Evolutionary conservation across 1,140 invertebrate species (phyloP).

Genomic region (Zaprionus lachaisei): DNA sequence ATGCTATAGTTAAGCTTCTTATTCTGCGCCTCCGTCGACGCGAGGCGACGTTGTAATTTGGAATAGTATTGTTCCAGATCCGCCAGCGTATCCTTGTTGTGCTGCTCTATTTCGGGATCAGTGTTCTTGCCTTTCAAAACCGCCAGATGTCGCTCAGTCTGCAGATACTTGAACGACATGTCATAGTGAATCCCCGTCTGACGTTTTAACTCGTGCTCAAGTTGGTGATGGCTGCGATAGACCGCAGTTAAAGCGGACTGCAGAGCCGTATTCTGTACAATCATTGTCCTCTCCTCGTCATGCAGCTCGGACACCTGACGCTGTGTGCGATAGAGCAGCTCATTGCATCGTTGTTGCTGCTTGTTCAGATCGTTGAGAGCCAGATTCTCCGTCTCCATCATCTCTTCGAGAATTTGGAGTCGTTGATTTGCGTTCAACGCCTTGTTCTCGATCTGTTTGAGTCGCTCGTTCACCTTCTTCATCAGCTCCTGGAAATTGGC

Average conservation of each 20-base stretch:
- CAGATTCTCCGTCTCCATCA: constrained; percentile 66
- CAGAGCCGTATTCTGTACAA: constrained; percentile 59
- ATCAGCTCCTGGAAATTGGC: constrained; percentile 48
- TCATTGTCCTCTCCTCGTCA: constrained; percentile 61
- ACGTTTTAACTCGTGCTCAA: constrained; percentile 58
- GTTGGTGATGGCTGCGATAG: constrained; percentile 50
- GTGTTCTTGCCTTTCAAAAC: constrained; percentile 41
- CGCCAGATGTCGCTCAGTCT: constrained; percentile 51
- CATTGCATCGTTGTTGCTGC: constrained; percentile 70
- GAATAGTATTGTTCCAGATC: constrained; percentile 53
- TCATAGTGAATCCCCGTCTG: constrained; percentile 77
- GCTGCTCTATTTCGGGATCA: constrained; percentile 62
- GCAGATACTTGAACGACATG: constrained; percentile 71
- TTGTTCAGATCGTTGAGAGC: constrained; percentile 55
- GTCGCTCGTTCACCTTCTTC: constrained; percentile 51
- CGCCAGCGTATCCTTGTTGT: constrained; percentile 47
- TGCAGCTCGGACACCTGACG: constrained; percentile 59
- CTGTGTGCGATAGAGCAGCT: constrained; percentile 71
- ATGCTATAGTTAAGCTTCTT: constrained; percentile 86
- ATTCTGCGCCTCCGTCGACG: constrained; percentile 85
- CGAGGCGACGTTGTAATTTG: constrained; percentile 57
- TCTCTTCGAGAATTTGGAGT: constrained; percentile 74
- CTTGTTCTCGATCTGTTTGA: constrained; percentile 59
- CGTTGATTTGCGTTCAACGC: constrained; percentile 70
- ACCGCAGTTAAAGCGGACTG: constrained; percentile 45